A percentile compares a stretch with the other conserved stretches of the same genome.
These are phyloP conservation scores for Crotophaga sulcirostris DNA, from an alignment of 2,113 vertebrate species.

Conservation along the genomic window DNA sequence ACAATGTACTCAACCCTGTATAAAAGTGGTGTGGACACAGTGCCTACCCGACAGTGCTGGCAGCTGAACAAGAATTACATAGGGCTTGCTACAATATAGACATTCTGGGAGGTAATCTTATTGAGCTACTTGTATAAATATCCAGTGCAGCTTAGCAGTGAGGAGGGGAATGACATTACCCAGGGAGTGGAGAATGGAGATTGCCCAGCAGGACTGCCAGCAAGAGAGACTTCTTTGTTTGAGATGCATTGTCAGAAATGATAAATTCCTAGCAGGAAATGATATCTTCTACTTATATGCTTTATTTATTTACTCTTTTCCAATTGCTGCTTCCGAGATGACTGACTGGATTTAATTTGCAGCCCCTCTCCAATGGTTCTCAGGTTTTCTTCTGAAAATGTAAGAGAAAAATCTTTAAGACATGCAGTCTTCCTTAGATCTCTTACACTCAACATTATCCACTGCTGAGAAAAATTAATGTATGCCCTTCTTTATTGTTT, in stretches of 20 bases:
- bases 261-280: background rate
- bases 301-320: constrained; percentile 49
- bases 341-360: constrained; percentile 7
- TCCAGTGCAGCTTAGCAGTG: background rate
- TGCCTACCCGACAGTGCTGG: background rate
- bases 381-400: background rate
- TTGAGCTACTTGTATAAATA: background rate
- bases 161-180: background rate
- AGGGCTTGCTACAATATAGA: background rate
- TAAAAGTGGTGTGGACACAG: background rate
- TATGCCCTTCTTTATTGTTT: constrained; percentile 37
- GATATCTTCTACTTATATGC: background rate
- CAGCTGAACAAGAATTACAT: background rate
- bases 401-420: constrained; percentile 7
- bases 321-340: background rate
- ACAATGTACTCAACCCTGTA: rapidly evolving
- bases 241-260: background rate
- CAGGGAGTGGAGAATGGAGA: background rate
- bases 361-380: background rate
- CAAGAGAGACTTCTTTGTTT: background rate
- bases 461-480: constrained; percentile 34
- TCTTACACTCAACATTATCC: background rate
- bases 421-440: background rate
- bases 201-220: background rate
- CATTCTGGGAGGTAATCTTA: background rate